Evolutionary conservation across 1,140 invertebrate genomes (phyloP).

Genomic region (Luehdorfia chinensis): DNA sequence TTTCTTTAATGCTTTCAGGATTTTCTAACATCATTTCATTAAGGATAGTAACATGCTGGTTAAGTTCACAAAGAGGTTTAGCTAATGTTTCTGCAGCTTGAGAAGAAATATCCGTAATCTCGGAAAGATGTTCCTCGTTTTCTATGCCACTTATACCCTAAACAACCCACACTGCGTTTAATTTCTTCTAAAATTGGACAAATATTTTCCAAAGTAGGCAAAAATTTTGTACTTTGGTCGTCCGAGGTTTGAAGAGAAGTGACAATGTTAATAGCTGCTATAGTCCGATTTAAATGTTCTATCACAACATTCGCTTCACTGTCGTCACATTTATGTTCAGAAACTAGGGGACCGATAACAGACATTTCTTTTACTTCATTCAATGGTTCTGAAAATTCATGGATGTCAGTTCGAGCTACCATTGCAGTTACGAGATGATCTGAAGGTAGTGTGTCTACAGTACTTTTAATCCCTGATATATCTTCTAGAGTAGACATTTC

Average conservation of each 20-base stretch:
- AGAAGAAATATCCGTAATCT: constrained; percentile 58
- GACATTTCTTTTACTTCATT: constrained; percentile 24
- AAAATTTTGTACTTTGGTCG: too few relatives aligned
- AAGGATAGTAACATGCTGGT: constrained; percentile 51
- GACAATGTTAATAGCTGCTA: constrained; percentile 44
- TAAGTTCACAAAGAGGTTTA: constrained; percentile 55
- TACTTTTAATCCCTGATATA: constrained; percentile 78
- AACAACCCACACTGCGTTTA: constrained; percentile 42
- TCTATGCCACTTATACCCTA: constrained; percentile 25
- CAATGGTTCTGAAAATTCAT: constrained; percentile 32
- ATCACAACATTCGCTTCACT: constrained; percentile 38
- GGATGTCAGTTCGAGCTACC: constrained; percentile 28
- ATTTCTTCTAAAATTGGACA: constrained; percentile 55
- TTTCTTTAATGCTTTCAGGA: constrained; percentile 51
- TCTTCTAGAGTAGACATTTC: constrained; percentile 78
- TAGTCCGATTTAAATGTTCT: constrained; percentile 50
- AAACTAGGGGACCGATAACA: too few relatives aligned
- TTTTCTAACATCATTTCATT: constrained; percentile 59
- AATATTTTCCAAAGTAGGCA: constrained; percentile 5
- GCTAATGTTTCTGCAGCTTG: constrained; percentile 39
- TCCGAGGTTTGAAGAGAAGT: constrained; percentile 36
- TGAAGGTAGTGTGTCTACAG: constrained; percentile 62
- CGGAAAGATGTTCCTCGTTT: constrained; percentile 41
- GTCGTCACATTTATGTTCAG: constrained; percentile 23
- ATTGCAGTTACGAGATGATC: constrained; percentile 40